Evolutionary conservation across 2,888 invertebrate species (phyloP), one percentile per base, ranked within the genome.

Genomic region (Stratiomys singularior): DNA sequence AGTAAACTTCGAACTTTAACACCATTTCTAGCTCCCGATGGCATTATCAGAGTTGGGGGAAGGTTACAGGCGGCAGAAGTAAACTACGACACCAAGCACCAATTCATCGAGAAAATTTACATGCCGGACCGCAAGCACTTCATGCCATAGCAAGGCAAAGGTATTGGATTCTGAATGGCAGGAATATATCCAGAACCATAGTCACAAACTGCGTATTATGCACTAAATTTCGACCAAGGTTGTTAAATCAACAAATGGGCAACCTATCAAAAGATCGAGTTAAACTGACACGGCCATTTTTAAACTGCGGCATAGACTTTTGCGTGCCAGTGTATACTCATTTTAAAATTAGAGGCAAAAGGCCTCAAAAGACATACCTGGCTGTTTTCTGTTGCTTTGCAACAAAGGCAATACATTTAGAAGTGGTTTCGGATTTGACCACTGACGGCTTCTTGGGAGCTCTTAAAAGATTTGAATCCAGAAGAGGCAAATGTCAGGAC

Each of bases 171-270:
- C 78, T 82, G 15, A 76, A 81, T 4, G 81, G 78, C 11, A 77
- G 79, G 64, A 80, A 69, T 27, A 66, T 80, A 15, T 77, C 79
- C 1, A 77, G 76, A 21, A 78, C 60, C 52, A 44, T 80, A 37
- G 74, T 81, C n/a, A 63, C 76, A 15, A 30, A 77, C 30, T 82
- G 81, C 60, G 64, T 82, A 0, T 78, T 60, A 30, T 81, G 81
- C 69, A 76, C 52, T 13, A 77, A 77, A 66, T 58, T 76, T 1
- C 78, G 71, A 23, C 80, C 80, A 44, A 76, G 77, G 56, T 25
- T 80, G 13, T 1, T 60, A 3, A 13, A 77, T 0, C 82, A 82
- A 60, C 25, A 81, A n/a, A 83, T 84, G 82, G 82, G 82, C 21
- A 76, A 82, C 76, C 76, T 83, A 25, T 82, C 83, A 1, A n/a